These are phyloP conservation scores for Lasioglossum baleicum DNA, from an alignment of 1,140 invertebrate genomes.

Conservation along the genomic window DNA sequence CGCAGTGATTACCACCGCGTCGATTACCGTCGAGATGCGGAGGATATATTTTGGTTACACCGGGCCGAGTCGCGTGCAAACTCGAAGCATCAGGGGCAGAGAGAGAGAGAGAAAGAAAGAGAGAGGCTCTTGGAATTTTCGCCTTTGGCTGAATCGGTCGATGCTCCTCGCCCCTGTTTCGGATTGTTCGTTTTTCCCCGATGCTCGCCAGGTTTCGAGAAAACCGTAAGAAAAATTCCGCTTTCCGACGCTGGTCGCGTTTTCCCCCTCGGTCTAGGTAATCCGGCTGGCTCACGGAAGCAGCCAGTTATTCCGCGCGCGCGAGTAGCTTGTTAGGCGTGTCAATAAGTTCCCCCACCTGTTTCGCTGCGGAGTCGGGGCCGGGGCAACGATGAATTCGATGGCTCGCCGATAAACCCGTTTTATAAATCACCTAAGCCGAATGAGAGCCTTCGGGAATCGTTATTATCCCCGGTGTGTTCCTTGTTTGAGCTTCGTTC, in stretches of 20 bases:
- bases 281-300: slow-evolving; percentile 21
- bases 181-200: not conserved
- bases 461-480: slow-evolving; percentile 53
- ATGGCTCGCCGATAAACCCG: slow-evolving; percentile 32
- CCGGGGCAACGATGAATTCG: slow-evolving; percentile 15
- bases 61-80: not conserved
- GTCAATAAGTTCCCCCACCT: not conserved
- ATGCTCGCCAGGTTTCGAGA: not conserved
- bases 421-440: slow-evolving; percentile 48
- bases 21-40: too few relatives aligned
- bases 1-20: too few relatives aligned
- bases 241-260: not conserved
- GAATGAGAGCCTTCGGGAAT: slow-evolving; percentile 45
- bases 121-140: too few relatives aligned
- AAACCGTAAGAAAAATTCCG: not conserved
- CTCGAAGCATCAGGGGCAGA: not conserved
- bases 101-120: too few relatives aligned
- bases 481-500: slow-evolving; percentile 48
- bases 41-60: too few relatives aligned
- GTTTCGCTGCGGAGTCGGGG: too few relatives aligned
- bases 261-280: not conserved
- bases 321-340: slow-evolving; percentile 24
- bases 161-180: too few relatives aligned
- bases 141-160: too few relatives aligned
- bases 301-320: not conserved